Evolutionary conservation across 2,888 invertebrate genomes (phyloP).

Genomic region (Dryocosmus kuriphilus): DNA sequence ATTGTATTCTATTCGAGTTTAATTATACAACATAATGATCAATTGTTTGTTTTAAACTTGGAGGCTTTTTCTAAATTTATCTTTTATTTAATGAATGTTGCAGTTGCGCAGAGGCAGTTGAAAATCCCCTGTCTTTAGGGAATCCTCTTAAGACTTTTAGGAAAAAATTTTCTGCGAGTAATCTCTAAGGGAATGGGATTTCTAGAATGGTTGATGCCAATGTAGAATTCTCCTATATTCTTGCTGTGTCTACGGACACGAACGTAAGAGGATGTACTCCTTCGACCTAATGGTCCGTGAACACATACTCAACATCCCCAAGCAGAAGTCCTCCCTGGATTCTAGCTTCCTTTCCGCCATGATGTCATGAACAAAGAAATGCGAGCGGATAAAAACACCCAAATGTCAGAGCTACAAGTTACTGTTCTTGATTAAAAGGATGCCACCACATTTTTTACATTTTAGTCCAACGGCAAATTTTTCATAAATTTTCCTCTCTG

Average conservation of each 20-base stretch:
- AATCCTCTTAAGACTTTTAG: neutral
- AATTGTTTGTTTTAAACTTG: neutral
- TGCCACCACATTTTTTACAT: neutral
- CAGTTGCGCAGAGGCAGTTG: neutral
- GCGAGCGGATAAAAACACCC: neutral
- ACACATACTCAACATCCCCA: slow-evolving; percentile 30
- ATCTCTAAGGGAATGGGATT: slow-evolving; percentile 21
- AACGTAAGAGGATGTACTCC: slow-evolving; percentile 41
- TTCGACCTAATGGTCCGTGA: slow-evolving; percentile 40
- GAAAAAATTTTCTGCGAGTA: neutral
- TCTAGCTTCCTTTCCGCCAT: neutral
- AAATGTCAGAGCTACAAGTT: slow-evolving; percentile 1
- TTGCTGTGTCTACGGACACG: slow-evolving; percentile 8
- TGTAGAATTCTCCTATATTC: slow-evolving; percentile 16
- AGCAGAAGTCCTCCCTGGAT: slow-evolving; percentile 26
- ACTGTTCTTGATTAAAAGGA: neutral
- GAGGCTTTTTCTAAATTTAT: neutral
- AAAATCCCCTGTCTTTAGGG: neutral
- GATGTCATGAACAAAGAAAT: slow-evolving; percentile 26
- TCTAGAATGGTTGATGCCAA: neutral
- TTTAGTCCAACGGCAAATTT: no score
- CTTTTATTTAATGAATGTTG: neutral
- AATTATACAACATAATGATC: no score
- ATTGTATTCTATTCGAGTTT: neutral
- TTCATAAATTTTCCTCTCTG: no score